Conservation (phyloP, 2,888 invertebrate genomes). For the Dione juno region DNA sequence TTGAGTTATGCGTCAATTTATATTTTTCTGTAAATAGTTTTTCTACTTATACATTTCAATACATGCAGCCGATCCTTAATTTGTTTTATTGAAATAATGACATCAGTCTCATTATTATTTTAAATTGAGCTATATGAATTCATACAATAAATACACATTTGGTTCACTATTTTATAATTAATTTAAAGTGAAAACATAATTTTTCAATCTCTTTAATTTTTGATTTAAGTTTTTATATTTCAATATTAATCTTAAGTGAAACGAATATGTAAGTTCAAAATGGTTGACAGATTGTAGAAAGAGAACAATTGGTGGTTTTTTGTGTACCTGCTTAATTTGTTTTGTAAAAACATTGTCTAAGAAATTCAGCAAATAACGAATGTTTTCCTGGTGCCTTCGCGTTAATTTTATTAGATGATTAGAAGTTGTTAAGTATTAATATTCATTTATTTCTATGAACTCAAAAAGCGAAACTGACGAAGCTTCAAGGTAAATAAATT, state of each 20-base stretch:
- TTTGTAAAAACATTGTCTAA: conserved; percentile 53
- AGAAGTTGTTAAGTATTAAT: conserved; percentile 63
- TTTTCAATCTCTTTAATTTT: background rate
- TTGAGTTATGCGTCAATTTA: background rate
- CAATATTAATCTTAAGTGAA: conserved; percentile 47
- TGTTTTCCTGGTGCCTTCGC: conserved; percentile 46
- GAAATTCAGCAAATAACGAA: conserved; percentile 38
- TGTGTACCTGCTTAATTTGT: conserved; percentile 61
- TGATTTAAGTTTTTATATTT: conserved; percentile 3
- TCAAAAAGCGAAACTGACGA: conserved; percentile 82
- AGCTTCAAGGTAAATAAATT: conserved; percentile 83
- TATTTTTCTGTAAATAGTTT: background rate
- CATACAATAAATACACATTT: background rate
- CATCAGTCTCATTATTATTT: background rate
- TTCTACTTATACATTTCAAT: background rate
- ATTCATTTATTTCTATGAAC: conserved; percentile 81
- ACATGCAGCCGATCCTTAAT: background rate
- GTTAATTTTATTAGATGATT: conserved; percentile 62
- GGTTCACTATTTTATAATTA: background rate
- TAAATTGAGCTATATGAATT: background rate
- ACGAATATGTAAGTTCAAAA: conserved; percentile 57
- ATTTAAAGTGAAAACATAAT: background rate
- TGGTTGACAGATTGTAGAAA: conserved; percentile 71
- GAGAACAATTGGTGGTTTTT: conserved; percentile 66
- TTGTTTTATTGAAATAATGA: background rate